A percentile compares a stretch with the other conserved stretches of the same genome.
These are phyloP conservation scores for Euphydryas editha DNA, from an alignment of 2,888 invertebrate genomes.

Conservation along the genomic window DNA sequence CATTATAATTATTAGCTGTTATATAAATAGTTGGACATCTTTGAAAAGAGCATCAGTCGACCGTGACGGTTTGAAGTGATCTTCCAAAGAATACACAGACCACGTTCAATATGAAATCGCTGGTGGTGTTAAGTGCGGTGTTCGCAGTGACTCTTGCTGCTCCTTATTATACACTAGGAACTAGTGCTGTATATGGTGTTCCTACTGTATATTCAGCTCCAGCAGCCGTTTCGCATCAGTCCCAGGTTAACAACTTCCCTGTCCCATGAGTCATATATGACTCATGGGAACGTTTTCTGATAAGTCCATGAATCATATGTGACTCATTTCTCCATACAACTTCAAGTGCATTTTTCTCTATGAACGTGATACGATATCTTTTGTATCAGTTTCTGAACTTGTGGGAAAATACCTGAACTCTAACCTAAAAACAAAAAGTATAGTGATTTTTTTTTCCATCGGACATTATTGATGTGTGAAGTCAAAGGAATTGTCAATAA, in stretches of 20 bases:
- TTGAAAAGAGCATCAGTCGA: slow-evolving; percentile 38
- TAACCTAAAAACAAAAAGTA: too few relatives aligned
- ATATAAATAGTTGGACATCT: slow-evolving; percentile 68
- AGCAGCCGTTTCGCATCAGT: slow-evolving; percentile 56
- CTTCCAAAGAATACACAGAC: slow-evolving; percentile 66
- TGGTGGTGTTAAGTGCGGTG: slow-evolving; percentile 73
- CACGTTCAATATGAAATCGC: slow-evolving; percentile 68
- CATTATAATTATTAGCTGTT: slow-evolving; percentile 53
- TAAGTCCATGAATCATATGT: too few relatives aligned
- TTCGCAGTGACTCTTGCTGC: slow-evolving; percentile 53
- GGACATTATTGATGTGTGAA: too few relatives aligned
- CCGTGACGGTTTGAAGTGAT: slow-evolving; percentile 62
- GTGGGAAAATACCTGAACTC: too few relatives aligned
- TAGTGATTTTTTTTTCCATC: too few relatives aligned
- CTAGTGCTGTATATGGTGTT: slow-evolving; percentile 36
- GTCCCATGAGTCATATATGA: too few relatives aligned
- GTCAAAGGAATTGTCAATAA: too few relatives aligned
- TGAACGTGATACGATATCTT: too few relatives aligned
- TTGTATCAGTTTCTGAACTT: too few relatives aligned
- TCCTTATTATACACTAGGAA: slow-evolving; percentile 27
- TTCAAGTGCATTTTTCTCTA: too few relatives aligned
- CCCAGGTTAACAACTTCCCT: slow-evolving; percentile 64
- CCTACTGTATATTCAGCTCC: slow-evolving; percentile 41
- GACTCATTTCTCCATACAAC: too few relatives aligned
- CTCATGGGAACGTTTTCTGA: too few relatives aligned